These are phyloP conservation scores for Idaea straminata DNA, from an alignment of 2,888 invertebrate species.

Conservation along the genomic window DNA sequence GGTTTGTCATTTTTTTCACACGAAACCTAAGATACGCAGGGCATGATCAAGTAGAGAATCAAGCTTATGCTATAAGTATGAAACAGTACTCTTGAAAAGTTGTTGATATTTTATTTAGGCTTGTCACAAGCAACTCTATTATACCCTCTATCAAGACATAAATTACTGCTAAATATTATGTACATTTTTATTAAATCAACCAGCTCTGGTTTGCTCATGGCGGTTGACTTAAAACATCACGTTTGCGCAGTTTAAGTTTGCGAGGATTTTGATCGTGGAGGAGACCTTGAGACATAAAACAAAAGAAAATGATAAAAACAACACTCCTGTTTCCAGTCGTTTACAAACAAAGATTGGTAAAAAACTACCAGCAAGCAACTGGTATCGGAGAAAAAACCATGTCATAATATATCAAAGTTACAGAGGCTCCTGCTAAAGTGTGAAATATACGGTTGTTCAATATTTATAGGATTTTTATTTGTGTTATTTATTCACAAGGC, in stretches of 20 bases:
- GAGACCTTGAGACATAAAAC: slow-evolving; percentile 29
- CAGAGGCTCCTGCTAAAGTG: slow-evolving; percentile 62
- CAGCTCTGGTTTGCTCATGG: too few species aligned
- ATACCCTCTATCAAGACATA: too few species aligned
- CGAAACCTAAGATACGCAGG: too few species aligned
- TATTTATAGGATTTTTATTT: slow-evolving; percentile 78
- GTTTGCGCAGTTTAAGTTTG: neutral
- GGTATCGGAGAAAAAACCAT: slow-evolving; percentile 53
- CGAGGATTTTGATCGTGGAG: slow-evolving; percentile 11
- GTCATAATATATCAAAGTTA: slow-evolving; percentile 76
- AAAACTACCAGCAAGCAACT: slow-evolving; percentile 57
- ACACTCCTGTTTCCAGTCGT: slow-evolving; percentile 61
- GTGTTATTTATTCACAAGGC: slow-evolving; percentile 74
- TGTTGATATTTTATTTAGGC: too few species aligned
- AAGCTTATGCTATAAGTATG: too few species aligned
- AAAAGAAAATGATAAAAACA: slow-evolving; percentile 48
- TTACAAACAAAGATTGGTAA: slow-evolving; percentile 71
- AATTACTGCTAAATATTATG: too few species aligned
- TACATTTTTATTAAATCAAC: too few species aligned
- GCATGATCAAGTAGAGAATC: too few species aligned
- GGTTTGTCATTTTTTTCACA: too few species aligned
- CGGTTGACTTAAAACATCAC: neutral
- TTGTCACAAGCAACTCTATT: too few species aligned
- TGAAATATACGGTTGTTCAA: slow-evolving; percentile 76
- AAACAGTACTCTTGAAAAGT: too few species aligned